Evolutionary conservation across 2,113 vertebrate genomes (phyloP), one percentile per base, ranked within the genome.

Genomic region (Myiozetetes cayanensis): DNA sequence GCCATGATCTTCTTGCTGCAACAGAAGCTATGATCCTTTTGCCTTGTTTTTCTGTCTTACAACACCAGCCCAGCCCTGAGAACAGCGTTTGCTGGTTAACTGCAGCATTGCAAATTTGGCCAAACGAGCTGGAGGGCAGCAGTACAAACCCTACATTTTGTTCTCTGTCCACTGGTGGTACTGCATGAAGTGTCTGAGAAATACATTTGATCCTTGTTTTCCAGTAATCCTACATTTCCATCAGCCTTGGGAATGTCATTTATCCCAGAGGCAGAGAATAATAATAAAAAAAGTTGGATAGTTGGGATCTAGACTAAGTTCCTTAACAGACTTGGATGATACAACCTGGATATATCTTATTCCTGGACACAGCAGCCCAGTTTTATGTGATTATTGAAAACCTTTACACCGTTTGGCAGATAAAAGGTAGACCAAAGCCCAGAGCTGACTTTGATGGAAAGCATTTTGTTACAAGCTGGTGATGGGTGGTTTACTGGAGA

Each of bases 41-140:
- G 75, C 85, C 47, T 91, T 94, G 79, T 94, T 97, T 97, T 97
- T 81, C 35, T 95, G 94, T 93, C 76, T 91, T 83, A 61, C 81
- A 93, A 37, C 87, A 80, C 39, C 39, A 82, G n/a, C 65, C 56
- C 43, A 75, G 52, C 50, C 50, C 78, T 74, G 78, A 72, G 76
- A 97, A 72, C 58, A 86, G 43, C 8, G 3, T 90, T 95, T 84
- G 23, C 68, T 93, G 65, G 35, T 85, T 90, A 76, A 76, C 67
- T 85, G 43, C 59, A 78, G 63, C 84, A 25, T 82, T 19, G 1
- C 47, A 73, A 41, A 78, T 86, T 77, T 74, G 85, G 47, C 73
- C 50, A 95, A 67, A 88, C 8, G 8, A 74, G 46, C 50, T 72
- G 55, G 37, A 80, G 62, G 58, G 83, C 76, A 70, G 49, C 55